A percentile compares a stretch with the other conserved stretches of the same genome.
These are phyloP conservation scores for Passerina amoena DNA, from an alignment of 2,113 vertebrate genomes.

Conservation along the genomic window DNA sequence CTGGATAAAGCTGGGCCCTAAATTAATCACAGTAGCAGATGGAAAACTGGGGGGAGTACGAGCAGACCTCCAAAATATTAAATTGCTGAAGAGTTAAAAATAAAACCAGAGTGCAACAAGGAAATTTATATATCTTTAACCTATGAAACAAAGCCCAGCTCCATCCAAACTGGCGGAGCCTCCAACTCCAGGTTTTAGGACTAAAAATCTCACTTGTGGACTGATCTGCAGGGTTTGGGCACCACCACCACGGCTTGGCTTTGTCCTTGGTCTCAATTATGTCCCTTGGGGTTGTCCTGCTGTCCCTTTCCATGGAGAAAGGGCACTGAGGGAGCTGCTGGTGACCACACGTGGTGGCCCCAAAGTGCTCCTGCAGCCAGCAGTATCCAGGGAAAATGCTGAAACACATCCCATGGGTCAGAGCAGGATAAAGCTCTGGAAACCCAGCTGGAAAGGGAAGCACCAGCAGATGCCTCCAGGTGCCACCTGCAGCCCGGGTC, in stretches of 20 bases:
- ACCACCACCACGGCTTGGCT: accelerated
- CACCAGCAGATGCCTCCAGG: neutral
- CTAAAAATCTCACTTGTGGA: neutral
- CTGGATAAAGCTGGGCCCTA: neutral
- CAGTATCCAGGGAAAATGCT: neutral
- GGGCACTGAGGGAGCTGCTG: neutral
- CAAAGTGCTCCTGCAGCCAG: accelerated
- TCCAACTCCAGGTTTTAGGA: neutral
- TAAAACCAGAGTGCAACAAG: constrained; percentile 19
- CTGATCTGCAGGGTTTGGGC: neutral
- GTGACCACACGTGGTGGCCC: neutral
- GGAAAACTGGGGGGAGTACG: constrained; percentile 28
- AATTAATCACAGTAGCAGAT: constrained; percentile 59
- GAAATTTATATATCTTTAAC: neutral
- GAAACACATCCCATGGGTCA: accelerated
- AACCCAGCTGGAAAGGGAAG: neutral
- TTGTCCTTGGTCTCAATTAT: accelerated
- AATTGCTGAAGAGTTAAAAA: constrained; percentile 48
- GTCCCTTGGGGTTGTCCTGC: neutral
- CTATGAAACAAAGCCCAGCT: neutral
- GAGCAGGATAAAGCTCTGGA: neutral
- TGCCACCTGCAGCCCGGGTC: neutral
- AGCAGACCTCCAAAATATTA: constrained; percentile 10
- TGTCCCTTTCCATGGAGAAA: neutral
- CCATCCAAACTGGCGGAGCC: neutral